Percentiles rank a stretch among this genome's conserved stretches.
Conservation (phyloP, 1,140 invertebrate species). For the Ceratina calcarata region DNA sequence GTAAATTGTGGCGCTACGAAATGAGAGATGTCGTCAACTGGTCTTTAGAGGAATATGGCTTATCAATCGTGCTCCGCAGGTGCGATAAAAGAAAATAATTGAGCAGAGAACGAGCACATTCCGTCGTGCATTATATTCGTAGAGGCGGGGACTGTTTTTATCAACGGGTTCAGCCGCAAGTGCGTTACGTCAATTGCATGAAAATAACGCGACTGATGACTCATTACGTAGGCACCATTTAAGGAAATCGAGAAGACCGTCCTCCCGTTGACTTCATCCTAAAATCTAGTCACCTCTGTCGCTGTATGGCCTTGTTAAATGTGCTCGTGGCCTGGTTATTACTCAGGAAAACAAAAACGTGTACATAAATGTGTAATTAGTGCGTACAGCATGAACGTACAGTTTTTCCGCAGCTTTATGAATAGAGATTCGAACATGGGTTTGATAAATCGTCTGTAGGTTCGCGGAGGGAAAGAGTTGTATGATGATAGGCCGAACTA, state of each 20-base stretch:
- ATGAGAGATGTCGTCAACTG: constrained; percentile 8
- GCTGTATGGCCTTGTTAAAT: not conserved
- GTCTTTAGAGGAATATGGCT: constrained; percentile 12
- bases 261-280: constrained; percentile 35
- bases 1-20: not conserved
- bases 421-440: not conserved
- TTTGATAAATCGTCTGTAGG: too few species aligned
- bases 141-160: constrained; percentile 25
- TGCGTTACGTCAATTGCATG: constrained; percentile 59
- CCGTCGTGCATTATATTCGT: constrained; percentile 26
- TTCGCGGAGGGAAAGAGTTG: too few species aligned
- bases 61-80: constrained; percentile 25
- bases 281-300: constrained; percentile 8
- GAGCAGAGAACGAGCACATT: not conserved
- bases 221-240: constrained; percentile 44
- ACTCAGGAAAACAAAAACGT: not conserved
- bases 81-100: constrained; percentile 47
- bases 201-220: constrained; percentile 57
- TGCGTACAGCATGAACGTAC: too few species aligned
- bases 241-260: constrained; percentile 45
- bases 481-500: too few species aligned
- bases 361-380: not conserved
- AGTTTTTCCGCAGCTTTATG: not conserved
- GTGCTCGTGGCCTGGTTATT: not conserved
- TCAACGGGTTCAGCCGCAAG: constrained; percentile 38